Percentiles rank a stretch among this genome's conserved stretches.
Evolutionary conservation across 1,140 invertebrate genomes (phyloP).

Genomic region (Brachionus calyciflorus): DNA sequence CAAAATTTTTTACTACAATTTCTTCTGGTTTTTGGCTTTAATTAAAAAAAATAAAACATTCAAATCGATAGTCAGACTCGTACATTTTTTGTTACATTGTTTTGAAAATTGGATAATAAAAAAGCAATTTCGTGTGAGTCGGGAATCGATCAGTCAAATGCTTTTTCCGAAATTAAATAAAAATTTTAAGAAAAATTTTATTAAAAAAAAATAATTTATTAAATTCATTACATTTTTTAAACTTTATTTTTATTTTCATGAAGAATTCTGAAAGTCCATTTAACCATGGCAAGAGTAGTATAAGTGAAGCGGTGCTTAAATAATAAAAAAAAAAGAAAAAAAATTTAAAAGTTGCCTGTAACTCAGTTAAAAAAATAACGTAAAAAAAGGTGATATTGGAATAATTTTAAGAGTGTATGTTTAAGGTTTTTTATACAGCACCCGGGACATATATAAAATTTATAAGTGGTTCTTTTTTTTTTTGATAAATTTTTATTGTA

Average conservation of each 20-base stretch:
- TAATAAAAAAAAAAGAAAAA: no score
- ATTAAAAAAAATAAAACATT: no score
- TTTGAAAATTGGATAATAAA: no score
- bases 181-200: neutral
- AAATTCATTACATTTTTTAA: neutral
- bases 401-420: neutral
- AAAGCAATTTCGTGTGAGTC: no score
- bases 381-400: neutral
- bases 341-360: neutral
- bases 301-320: no score
- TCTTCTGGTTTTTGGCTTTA: no score
- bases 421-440: slow-evolving; percentile 41
- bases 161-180: no score
- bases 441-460: neutral
- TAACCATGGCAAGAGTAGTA: neutral
- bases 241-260: neutral
- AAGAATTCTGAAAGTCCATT: neutral
- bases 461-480: neutral
- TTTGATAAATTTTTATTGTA: slow-evolving; percentile 38
- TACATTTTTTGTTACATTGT: no score
- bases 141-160: no score
- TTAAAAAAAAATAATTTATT: neutral
- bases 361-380: neutral
- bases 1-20: no score
- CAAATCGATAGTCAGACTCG: no score